Evolutionary conservation across 2,888 invertebrate species (phyloP), one percentile per base, ranked within the genome.

Genomic region (Odontomyia ornata): DNA sequence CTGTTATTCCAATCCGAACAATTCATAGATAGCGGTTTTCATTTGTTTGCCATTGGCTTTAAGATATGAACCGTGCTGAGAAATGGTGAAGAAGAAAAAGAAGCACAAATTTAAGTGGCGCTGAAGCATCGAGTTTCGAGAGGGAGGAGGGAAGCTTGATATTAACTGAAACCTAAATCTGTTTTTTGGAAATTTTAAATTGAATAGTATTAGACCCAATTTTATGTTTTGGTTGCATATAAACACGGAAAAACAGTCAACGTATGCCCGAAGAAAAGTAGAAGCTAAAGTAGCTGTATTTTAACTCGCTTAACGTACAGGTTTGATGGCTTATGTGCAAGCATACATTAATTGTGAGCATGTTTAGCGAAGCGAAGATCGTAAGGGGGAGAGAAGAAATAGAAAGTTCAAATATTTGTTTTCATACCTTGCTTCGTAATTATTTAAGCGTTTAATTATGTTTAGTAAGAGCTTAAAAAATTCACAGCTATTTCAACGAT

Each of bases 331-430:
- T 13, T 52, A 52, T 15, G 15, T 52, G n/a, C 52, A 52, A 52
- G 52, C 52, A n/a, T 52, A 15, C 52, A 52, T 52, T n/a, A n/a
- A n/a, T n/a, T 9, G 7, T 13, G 7, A 43, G 43, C 43, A 43
- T 43, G 43, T 43, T 13, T 43, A 43, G 43, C 13, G n/a, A n/a
- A 43, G 43, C 43, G 43, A 36, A 36, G 36, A 64, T 64, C 9
- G 64, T 64, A 23, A 3, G 7, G 25, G 5, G 36, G 9, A 36
- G 36, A 3, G 36, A 36, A 36, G 36, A 28, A 64, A 64, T 64
- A 64, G 64, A 64, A 64, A 64, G 64, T 64, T 27, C 11, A 27
- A 64, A 64, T 64, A 64, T 64, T 64, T 64, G 64, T 15, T 64
- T 52, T 52, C 52, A 52, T 18, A 52, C 52, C 4, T 52, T 52